Conservation (phyloP, 2,113 vertebrate genomes). For the Toxostoma redivivum region DNA sequence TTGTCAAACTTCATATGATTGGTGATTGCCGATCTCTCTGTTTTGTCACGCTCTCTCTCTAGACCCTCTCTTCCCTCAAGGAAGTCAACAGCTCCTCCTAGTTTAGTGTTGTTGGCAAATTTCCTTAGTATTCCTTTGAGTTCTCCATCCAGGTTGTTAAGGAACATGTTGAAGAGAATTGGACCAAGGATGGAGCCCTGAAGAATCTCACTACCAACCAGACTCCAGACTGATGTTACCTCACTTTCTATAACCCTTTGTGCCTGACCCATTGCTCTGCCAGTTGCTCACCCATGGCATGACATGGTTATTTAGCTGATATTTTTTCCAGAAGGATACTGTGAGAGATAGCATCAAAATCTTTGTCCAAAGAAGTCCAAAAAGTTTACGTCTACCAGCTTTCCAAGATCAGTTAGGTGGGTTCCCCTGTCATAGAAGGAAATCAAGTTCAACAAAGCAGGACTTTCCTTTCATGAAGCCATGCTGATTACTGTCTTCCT, state of each 20-base stretch:
- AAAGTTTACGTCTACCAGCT: neutral
- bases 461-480: neutral
- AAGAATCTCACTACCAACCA: neutral
- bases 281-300: neutral
- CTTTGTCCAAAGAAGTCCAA: neutral
- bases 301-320: neutral
- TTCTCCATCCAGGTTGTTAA: neutral
- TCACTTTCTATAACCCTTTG: neutral
- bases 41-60: neutral
- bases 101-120: neutral
- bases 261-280: neutral
- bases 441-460: neutral
- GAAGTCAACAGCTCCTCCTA: neutral
- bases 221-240: neutral
- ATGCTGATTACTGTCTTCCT: neutral
- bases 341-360: neutral
- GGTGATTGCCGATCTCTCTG: neutral
- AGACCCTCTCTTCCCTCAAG: neutral
- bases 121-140: neutral
- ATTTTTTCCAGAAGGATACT: neutral
- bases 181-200: neutral
- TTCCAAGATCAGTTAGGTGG: neutral
- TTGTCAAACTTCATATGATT: neutral
- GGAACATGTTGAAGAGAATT: neutral
- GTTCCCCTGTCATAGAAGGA: neutral